Conservation (phyloP, 2,888 invertebrate genomes). For the Orchesellides sinensis region DNA sequence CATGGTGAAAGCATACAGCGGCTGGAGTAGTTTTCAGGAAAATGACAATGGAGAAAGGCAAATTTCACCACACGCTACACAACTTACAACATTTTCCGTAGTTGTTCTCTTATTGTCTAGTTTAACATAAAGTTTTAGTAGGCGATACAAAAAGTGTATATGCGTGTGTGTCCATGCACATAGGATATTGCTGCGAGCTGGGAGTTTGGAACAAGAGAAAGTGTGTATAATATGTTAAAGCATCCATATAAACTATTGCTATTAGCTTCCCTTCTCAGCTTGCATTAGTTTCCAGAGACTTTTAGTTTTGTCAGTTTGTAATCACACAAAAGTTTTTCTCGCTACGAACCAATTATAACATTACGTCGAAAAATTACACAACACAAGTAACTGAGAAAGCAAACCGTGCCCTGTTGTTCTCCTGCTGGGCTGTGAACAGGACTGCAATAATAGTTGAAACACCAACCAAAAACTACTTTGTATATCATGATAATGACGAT, state of each 20-base stretch:
- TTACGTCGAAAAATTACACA: constrained; percentile 35
- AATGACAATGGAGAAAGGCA: too few species aligned
- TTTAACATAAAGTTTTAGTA: too few species aligned
- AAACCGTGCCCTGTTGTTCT: constrained; percentile 25
- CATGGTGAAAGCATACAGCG: too few species aligned
- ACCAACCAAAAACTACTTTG: constrained; percentile 1
- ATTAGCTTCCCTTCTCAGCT: constrained; percentile 1
- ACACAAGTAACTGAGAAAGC: neutral
- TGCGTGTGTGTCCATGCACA: too few species aligned
- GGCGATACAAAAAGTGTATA: too few species aligned
- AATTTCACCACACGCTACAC: too few species aligned
- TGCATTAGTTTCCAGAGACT: neutral
- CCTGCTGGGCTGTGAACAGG: constrained; percentile 33
- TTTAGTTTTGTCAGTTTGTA: neutral
- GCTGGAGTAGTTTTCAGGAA: too few species aligned
- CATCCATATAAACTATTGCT: constrained; percentile 1
- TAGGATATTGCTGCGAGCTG: too few species aligned
- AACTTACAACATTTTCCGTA: too few species aligned
- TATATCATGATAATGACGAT: too few species aligned
- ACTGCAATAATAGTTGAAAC: constrained; percentile 15
- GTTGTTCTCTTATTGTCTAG: too few species aligned
- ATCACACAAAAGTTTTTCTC: constrained; percentile 24
- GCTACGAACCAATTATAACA: constrained; percentile 42
- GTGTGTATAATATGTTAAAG: neutral
- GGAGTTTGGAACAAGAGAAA: too few species aligned